These are phyloP conservation scores for Drosophila fuyamai DNA, from an alignment of 1,140 invertebrate species.

Conservation along the genomic window DNA sequence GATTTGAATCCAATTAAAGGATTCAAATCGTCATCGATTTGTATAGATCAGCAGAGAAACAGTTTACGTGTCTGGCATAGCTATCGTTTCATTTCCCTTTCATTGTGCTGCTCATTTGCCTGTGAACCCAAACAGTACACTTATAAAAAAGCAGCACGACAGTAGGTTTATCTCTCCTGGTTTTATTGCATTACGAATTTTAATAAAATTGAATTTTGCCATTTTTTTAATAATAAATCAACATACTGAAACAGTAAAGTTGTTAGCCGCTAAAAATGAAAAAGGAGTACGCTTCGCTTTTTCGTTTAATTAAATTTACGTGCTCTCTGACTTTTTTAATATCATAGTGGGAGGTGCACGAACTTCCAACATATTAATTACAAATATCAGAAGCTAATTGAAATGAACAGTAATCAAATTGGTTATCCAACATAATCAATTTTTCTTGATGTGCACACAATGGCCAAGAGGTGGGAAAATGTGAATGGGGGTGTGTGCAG, in stretches of 20 bases:
- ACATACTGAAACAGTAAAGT: too few species aligned
- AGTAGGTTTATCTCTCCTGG: too few species aligned
- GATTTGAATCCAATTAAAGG: too few species aligned
- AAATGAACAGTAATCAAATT: not conserved
- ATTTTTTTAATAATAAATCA: too few species aligned
- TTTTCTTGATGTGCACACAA: constrained; percentile 1
- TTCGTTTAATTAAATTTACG: too few species aligned
- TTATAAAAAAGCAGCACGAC: not conserved
- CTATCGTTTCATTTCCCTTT: constrained; percentile 53
- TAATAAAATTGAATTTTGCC: too few species aligned
- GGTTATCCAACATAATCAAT: not conserved
- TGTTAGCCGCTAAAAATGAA: too few species aligned
- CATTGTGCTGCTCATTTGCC: constrained; percentile 46
- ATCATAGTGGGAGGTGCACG: too few species aligned
- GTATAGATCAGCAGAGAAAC: constrained; percentile 6
- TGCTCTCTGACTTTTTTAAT: too few species aligned
- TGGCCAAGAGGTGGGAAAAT: constrained; percentile 12
- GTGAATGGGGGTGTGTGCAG: not conserved
- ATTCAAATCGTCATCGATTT: constrained; percentile 37
- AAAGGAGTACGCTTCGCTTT: too few species aligned
- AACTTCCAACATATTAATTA: too few species aligned
- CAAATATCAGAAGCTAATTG: not conserved
- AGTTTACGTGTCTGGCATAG: constrained; percentile 43
- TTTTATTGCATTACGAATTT: too few species aligned
- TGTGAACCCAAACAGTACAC: constrained; percentile 43